Conservation (phyloP, 2,113 vertebrate genomes). For the Lutjanus erythropterus region DNA sequence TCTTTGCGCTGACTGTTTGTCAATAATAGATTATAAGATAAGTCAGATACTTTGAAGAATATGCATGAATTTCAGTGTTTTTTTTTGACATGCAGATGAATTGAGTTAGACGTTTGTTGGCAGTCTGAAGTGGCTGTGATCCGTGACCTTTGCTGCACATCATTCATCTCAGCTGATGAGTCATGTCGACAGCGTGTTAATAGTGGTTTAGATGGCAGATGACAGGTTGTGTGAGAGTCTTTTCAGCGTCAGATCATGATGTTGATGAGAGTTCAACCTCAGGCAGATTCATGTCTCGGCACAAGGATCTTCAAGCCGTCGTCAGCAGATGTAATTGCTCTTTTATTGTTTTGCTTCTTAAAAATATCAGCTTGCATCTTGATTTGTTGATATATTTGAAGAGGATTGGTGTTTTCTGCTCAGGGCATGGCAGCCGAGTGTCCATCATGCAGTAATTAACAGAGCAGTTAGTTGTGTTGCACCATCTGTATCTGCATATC, state of each 20-base stretch:
- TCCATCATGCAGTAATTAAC: constrained; percentile 21
- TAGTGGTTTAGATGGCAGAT: constrained; percentile 57
- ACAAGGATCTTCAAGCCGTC: constrained; percentile 18
- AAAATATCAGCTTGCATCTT: background rate
- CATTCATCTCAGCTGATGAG: constrained; percentile 58
- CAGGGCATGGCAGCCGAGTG: background rate
- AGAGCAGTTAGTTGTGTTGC: constrained; percentile 36
- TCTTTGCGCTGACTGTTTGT: background rate
- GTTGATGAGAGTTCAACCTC: constrained; percentile 58
- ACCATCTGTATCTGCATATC: constrained; percentile 62
- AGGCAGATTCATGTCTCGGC: constrained; percentile 50
- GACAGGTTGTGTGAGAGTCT: constrained; percentile 67
- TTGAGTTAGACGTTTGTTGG: constrained; percentile 32
- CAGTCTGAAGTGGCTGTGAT: constrained; percentile 54
- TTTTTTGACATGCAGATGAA: constrained; percentile 2
- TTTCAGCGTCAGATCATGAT: constrained; percentile 40
- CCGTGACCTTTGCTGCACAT: constrained; percentile 59
- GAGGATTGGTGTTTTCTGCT: background rate
- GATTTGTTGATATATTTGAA: background rate
- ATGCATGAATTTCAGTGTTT: background rate
- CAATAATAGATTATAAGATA: background rate
- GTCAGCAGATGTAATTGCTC: background rate
- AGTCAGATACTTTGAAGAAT: background rate
- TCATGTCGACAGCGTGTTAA: constrained; percentile 62
- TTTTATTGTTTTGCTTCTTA: background rate